A percentile compares a stretch with the other conserved stretches of the same genome.
Conservation (phyloP, 2,888 invertebrate species). For the Seira musarum region DNA sequence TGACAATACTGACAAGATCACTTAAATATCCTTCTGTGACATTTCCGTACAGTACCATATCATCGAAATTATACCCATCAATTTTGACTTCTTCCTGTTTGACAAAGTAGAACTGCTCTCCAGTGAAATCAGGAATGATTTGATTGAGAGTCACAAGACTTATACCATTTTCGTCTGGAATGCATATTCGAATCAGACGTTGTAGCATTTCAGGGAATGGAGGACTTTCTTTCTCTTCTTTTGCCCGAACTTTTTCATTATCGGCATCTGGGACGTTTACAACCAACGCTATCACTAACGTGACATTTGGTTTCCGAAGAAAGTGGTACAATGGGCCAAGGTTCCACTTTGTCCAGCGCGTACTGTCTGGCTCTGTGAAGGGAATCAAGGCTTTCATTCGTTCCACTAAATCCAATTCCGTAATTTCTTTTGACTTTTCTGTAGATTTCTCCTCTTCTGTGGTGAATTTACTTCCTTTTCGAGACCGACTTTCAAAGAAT, state of each 20-base stretch:
- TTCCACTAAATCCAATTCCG: constrained; percentile 38
- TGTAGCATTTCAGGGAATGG: neutral
- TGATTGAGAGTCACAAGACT: constrained; percentile 20
- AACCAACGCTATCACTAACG: constrained; percentile 24
- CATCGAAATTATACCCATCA: constrained; percentile 20
- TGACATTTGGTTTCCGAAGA: neutral
- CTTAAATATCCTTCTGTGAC: neutral
- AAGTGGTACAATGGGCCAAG: constrained; percentile 29
- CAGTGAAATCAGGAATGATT: constrained; percentile 21
- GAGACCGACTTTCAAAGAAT: neutral
- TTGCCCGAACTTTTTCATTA: no score
- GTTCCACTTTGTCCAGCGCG: constrained; percentile 33
- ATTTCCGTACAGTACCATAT: constrained; percentile 25
- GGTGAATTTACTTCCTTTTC: neutral
- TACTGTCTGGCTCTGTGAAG: neutral
- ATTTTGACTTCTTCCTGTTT: neutral
- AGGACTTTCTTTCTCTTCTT: neutral
- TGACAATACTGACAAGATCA: neutral
- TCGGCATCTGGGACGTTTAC: neutral
- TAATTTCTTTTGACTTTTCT: constrained; percentile 23
- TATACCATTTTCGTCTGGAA: neutral
- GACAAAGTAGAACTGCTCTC: constrained; percentile 25
- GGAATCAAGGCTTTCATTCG: constrained; percentile 24
- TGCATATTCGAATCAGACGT: neutral
- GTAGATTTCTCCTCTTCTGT: constrained; percentile 7